Percentiles rank a stretch among this genome's conserved stretches.
These are phyloP conservation scores for Osmoderma eremita DNA, from an alignment of 2,888 invertebrate species.

Conservation along the genomic window DNA sequence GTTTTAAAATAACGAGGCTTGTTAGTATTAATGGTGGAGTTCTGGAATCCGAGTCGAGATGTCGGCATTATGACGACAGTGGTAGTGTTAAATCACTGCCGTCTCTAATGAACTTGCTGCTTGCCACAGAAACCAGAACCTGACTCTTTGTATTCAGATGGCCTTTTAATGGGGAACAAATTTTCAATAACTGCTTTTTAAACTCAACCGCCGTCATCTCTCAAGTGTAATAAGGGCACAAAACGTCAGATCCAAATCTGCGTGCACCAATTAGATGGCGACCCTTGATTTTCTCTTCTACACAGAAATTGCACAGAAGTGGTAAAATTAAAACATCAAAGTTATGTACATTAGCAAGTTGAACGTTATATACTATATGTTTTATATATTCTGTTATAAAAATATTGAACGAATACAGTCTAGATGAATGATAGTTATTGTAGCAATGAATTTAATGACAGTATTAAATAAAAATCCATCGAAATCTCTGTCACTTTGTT, in stretches of 20 bases:
- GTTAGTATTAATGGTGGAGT: constrained; percentile 55
- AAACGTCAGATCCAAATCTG: constrained; percentile 21
- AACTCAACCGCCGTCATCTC: constrained; percentile 30
- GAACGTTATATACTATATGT: too few relatives aligned
- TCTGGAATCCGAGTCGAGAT: constrained; percentile 51
- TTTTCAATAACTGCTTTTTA: constrained; percentile 38
- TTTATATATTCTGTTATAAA: too few relatives aligned
- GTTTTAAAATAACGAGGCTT: constrained; percentile 59
- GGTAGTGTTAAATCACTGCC: constrained; percentile 54
- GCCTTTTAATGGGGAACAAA: constrained; percentile 38
- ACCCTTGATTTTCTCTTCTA: background rate
- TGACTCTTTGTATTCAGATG: constrained; percentile 40
- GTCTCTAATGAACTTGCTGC: constrained; percentile 54
- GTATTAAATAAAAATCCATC: too few relatives aligned
- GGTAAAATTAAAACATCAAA: constrained; percentile 8
- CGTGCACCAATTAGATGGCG: constrained; percentile 17
- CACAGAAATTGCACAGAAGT: background rate
- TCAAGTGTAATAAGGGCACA: constrained; percentile 28
- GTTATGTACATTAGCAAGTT: too few relatives aligned
- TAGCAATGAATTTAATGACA: too few relatives aligned
- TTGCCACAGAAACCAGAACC: constrained; percentile 46
- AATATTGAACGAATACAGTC: too few relatives aligned
- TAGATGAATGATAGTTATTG: too few relatives aligned
- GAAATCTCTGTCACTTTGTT: too few relatives aligned
- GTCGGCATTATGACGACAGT: constrained; percentile 54